These are phyloP conservation scores for Tipula unca DNA, from an alignment of 2,888 invertebrate species.

Conservation along the genomic window DNA sequence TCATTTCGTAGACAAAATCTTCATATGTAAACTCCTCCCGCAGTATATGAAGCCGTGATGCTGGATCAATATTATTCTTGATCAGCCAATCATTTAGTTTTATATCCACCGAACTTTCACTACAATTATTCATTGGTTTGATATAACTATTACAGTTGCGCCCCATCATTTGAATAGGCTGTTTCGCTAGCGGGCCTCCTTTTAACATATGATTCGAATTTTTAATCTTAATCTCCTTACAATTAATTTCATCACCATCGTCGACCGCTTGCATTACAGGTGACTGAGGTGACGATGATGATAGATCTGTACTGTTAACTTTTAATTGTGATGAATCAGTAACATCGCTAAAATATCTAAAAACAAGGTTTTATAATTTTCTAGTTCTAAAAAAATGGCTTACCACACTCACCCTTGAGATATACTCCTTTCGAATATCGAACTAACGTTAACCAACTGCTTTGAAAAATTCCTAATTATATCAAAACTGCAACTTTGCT, in stretches of 20 bases:
- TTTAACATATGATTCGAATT: not conserved
- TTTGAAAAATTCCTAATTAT: constrained; percentile 46
- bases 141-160: not conserved
- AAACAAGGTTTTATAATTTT: constrained; percentile 14
- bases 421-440: constrained; percentile 26
- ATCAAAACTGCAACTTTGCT: constrained; percentile 56
- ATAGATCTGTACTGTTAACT: constrained; percentile 22
- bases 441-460: constrained; percentile 28
- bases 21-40: constrained; percentile 69
- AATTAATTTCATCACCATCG: not conserved
- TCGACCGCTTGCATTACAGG: not conserved
- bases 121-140: not conserved
- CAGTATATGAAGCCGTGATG: constrained; percentile 57
- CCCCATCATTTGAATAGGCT: not conserved
- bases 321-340: constrained; percentile 23
- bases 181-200: not conserved
- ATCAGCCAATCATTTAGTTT: constrained; percentile 64
- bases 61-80: constrained; percentile 57
- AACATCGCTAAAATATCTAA: constrained; percentile 27
- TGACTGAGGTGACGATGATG: constrained; percentile 22
- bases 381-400: not conserved
- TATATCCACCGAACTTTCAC: constrained; percentile 36
- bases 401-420: constrained; percentile 27
- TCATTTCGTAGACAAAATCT: constrained; percentile 70
- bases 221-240: constrained; percentile 15